phyloP scores from a whole-genome alignment of 2,888 invertebrate genomes.

The Oithona nana region DNA sequence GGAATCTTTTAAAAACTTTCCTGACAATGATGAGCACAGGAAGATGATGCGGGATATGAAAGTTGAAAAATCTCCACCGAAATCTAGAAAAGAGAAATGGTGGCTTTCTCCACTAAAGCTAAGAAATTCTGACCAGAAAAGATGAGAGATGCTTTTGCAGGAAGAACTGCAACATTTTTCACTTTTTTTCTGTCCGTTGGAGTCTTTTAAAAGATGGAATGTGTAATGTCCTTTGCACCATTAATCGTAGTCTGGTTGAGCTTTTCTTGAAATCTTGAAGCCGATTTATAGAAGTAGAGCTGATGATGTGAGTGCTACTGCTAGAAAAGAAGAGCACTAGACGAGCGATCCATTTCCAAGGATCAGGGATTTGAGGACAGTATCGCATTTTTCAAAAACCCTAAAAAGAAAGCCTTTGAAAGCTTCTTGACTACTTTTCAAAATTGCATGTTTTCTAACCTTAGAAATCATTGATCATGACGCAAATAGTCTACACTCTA shows the following conservation, averaged over 20 bases:
- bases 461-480: too few species aligned
- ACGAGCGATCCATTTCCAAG: background rate
- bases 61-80: too few species aligned
- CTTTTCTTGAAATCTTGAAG: background rate
- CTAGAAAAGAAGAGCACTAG: background rate
- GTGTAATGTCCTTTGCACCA: background rate
- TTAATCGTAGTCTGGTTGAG: background rate
- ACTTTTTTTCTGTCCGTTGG: background rate
- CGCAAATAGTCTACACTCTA: too few species aligned
- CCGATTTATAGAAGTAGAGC: background rate
- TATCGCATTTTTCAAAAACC: background rate
- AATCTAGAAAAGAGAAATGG: too few species aligned
- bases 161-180: background rate
- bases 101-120: too few species aligned
- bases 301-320: background rate
- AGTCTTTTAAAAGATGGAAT: background rate
- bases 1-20: background rate
- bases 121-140: too few species aligned
- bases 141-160: too few species aligned
- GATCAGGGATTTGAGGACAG: background rate
- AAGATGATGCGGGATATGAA: too few species aligned
- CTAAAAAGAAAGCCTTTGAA: too few species aligned
- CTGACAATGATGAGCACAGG: background rate
- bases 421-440: too few species aligned
- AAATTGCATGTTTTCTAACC: too few species aligned